Evolutionary conservation across 2,113 vertebrate genomes (phyloP), one percentile per base, ranked within the genome.

Genomic region (Australoheros scitulus): DNA sequence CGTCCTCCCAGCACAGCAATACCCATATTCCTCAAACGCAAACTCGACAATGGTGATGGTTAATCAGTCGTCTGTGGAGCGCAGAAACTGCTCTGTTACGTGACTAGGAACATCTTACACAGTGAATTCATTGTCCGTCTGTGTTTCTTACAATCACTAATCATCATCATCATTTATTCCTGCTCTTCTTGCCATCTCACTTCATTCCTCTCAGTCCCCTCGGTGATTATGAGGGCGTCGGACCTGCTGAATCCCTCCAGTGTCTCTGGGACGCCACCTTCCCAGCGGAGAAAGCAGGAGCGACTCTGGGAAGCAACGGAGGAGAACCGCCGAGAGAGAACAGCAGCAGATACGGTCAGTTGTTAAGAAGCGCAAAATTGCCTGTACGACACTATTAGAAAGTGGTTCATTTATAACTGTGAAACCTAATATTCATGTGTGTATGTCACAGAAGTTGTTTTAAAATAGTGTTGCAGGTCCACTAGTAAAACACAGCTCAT

Each of bases 271-370:
- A 1, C 57, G 8, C 91, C 93, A 82, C 77, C 0, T 87, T 90
- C 92, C 85, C 95, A 88, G 77, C 93, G 88, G 93, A 95, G 94
- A 92, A 92, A 93, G 64, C 90, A 84, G 86, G 91, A 89, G 86
- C 94, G 93, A 86, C 95, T 96, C 87, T 94, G 95, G 97, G 97
- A 95, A 92, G 92, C 95, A 88, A 84, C 13, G 89, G 95, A 92
- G 91, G 94, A 96, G 93, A 91, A 93, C 65, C 94, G 95, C 96
- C 95, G 92, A 92, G 95, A 96, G 50, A 95, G 95, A 84, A 81
- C 95, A 93, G 92, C 92, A 94, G 95, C 96, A 94, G 94, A 96
- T 24, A 63, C 0, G 84, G 97, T 98, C 96, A 96, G 97, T 97
- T 92, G 14, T 52, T 20, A 10, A 11, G 29, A 74, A 57, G 56